These are phyloP conservation scores for Drosophila incognita DNA, from an alignment of 2,888 invertebrate species.

Conservation along the genomic window DNA sequence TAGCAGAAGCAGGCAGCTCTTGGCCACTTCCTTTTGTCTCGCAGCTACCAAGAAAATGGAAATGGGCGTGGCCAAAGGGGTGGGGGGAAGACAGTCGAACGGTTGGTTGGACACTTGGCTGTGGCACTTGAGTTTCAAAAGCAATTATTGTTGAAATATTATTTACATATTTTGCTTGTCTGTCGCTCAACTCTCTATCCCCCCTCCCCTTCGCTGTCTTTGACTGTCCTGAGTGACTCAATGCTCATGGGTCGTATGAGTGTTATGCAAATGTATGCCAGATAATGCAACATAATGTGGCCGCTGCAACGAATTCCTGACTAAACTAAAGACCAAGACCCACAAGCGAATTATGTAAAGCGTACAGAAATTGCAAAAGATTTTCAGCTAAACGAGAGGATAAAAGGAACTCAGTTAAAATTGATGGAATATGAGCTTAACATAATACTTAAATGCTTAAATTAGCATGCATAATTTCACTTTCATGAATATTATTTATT, in stretches of 20 bases:
- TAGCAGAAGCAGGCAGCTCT: conserved; percentile 47
- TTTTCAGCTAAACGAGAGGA: conserved; percentile 3
- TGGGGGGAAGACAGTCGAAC: conserved; percentile 9
- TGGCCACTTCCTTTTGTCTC: conserved; percentile 26
- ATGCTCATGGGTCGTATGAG: conserved; percentile 67
- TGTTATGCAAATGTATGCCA: conserved; percentile 66
- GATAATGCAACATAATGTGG: conserved; percentile 69
- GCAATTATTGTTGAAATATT: conserved; percentile 75
- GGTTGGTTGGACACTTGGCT: conserved; percentile 40
- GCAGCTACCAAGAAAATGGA: conserved; percentile 50
- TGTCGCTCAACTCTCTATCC: background rate
- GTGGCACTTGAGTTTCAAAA: conserved; percentile 66
- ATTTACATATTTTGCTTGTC: conserved; percentile 63
- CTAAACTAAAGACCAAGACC: conserved; percentile 2
- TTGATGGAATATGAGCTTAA: conserved; percentile 1
- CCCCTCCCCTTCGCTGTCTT: background rate
- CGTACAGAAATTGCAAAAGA: conserved; percentile 11
- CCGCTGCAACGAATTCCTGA: conserved; percentile 14
- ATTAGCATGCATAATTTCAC: conserved; percentile 13
- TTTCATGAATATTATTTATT: background rate
- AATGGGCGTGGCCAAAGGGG: conserved; percentile 1
- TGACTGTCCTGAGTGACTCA: conserved; percentile 21
- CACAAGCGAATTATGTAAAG: conserved; percentile 16
- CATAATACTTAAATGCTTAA: background rate
- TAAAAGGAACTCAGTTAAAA: background rate